phyloP scores from a whole-genome alignment of 2,113 vertebrate genomes.

The Ptychochromis oligacanthus region DNA sequence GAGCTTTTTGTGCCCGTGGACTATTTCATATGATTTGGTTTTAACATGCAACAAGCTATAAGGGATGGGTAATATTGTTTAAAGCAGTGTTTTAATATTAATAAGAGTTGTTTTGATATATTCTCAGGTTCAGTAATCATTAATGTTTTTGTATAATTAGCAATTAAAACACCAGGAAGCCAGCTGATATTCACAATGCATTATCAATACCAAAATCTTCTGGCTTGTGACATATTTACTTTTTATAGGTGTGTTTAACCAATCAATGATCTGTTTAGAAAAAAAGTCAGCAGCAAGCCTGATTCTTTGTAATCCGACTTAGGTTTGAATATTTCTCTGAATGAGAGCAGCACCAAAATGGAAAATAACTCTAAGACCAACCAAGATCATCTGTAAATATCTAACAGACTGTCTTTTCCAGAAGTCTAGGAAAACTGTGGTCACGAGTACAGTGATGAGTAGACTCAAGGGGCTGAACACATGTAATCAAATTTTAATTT shows the following conservation, averaged over 20 bases:
- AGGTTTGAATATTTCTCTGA: not conserved
- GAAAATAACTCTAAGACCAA: not conserved
- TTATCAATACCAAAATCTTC: not conserved
- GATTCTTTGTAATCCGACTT: too few relatives aligned
- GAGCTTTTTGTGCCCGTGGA: not conserved
- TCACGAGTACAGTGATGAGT: not conserved
- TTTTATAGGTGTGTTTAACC: not conserved
- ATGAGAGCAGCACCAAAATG: not conserved
- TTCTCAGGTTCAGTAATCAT: not conserved
- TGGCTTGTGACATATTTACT: not conserved
- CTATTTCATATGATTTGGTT: not conserved
- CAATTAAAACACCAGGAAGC: not conserved
- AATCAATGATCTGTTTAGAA: too few relatives aligned
- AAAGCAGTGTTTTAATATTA: not conserved
- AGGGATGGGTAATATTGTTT: not conserved
- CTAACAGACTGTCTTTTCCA: not conserved
- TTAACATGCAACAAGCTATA: fast-evolving
- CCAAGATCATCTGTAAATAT: not conserved
- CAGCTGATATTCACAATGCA: not conserved
- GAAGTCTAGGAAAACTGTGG: fast-evolving
- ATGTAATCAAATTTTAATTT: slow-evolving; percentile 5
- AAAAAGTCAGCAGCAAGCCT: not conserved
- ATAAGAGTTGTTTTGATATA: not conserved
- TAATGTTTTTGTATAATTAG: not conserved
- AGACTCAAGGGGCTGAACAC: not conserved